Evolutionary conservation across 2,797 vertebrate species (phyloP), one percentile per base, ranked within the genome.

Genomic region (Halcyon leucocephala): DNA sequence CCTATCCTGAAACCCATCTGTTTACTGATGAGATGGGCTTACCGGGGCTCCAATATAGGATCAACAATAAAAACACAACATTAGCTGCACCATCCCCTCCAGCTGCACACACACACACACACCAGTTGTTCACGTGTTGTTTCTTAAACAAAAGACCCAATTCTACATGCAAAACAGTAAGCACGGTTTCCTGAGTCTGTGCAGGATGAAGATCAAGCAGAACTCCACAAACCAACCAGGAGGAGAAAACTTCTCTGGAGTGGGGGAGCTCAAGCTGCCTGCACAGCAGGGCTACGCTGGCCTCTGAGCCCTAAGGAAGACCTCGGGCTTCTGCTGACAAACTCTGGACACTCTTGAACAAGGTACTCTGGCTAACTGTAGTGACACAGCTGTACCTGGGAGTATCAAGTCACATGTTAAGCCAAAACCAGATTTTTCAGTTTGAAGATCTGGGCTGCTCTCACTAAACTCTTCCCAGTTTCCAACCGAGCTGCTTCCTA

Each of bases 141-240:
- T 87, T 74, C 61, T 86, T 52, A 57, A 37, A 74, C n/a, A 67
- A 39, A 93, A 72, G 57, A 57, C 9, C 15, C 16, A 66, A 58
- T 65, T 81, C 65, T 15, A 31, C 6, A 29, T 8, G 9, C 28
- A 66, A 67, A 69, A 42, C 70, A 86, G 4, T 41, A 46, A 48
- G 41, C 0, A 0, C 4, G 28, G 21, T 37, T 64, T 46, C 20
- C 46, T 7, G 21, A 48, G 20, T 11, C 24, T 20, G 0, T 9
- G 6, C 37, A 41, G 87, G 29, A n/a, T 10, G 46, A 33, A 42
- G 51, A 80, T 48, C 39, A 10, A 77, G 42, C 16, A 62, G 18
- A 85, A 42, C 7, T 29, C 54, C 66, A n/a, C 2, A 10, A 71
- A 37, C 9, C 41, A 69, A 11, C 4, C 16, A 42, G 29, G 4